Base-by-base conservation (phyloP, 2,113 vertebrate genomes). In the Oenanthe melanoleuca region DNA sequence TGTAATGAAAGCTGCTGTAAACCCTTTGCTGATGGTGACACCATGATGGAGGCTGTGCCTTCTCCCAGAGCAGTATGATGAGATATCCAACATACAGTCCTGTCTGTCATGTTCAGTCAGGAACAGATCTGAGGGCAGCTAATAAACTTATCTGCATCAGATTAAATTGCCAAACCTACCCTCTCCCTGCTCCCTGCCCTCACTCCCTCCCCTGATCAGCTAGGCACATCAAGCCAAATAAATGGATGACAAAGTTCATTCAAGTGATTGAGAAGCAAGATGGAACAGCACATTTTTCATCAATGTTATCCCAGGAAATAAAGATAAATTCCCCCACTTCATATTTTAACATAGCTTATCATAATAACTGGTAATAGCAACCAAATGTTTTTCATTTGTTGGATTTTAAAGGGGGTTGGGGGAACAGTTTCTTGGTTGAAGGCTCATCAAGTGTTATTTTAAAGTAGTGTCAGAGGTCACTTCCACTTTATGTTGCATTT, bases 361-460 rank as follows among this genome's bases (percentile, higher is more conserved):
- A 84, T 96, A 96, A 96, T 94, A 88, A 88, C 88, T 71, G 23
- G 81, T 97, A 97, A 97, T 97, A 71, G 93, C 81, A 96, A 97
- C 95, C 97, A 98, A 97, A 97, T 97, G 96, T 93, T 96, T 91
- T 95, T 95, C 65, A 97, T 97, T 96, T 96, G 74, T 80, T 92
- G 84, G 60, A 23, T 78, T 86, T 90, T 86, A 38, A 83, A 91
- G 56, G 80, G 50, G 57, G 57, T 42, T 67, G 65, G 77, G 84
- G 60, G 42, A 93, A 40, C 70, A 89, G 84, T 92, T 96, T 92
- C 86, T 95, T 92, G 66, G 57, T 86, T 91, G 89, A 78, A 75
- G 75, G 49, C 50, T 94, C 94, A 78, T 93, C 19, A 37, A 92
- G 66, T 66, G 88, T 95, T 91, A 96, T 93, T 96, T 87, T 84